Evolutionary conservation across 1,140 invertebrate species (phyloP).

Genomic region (Scaptomyza graminum): DNA sequence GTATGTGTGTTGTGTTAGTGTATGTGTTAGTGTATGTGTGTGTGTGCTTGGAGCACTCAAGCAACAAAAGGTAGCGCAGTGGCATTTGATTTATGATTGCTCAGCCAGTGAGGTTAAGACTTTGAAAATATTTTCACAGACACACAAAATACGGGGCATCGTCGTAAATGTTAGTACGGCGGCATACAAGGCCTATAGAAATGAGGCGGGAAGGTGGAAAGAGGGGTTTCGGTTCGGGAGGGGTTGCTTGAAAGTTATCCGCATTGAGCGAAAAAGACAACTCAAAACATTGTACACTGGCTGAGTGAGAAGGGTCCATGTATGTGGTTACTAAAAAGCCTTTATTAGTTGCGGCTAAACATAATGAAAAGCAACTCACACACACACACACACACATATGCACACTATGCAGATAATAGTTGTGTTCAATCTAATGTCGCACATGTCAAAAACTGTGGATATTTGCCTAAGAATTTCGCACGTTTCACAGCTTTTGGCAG

Average conservation of each 20-base stretch:
- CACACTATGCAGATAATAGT: constrained; percentile 43
- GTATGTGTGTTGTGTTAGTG: constrained; percentile 21
- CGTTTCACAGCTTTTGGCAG: constrained; percentile 39
- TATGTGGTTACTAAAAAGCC: constrained; percentile 54
- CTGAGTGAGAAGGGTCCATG: constrained; percentile 7
- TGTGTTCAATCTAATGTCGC: constrained; percentile 75
- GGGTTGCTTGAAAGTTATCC: neutral
- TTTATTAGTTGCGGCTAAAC: constrained; percentile 70
- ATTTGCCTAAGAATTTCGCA: constrained; percentile 68
- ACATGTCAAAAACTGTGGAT: constrained; percentile 76
- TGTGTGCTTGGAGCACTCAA: constrained; percentile 60
- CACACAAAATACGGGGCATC: constrained; percentile 60
- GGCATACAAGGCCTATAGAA: constrained; percentile 13
- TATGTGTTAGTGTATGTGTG: constrained; percentile 1
- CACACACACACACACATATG: constrained; percentile 12
- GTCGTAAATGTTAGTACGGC: neutral
- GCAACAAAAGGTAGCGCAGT: constrained; percentile 77
- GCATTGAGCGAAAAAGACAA: constrained; percentile 10
- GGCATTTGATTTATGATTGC: constrained; percentile 80
- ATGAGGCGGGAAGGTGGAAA: too few species aligned
- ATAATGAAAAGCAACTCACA: constrained; percentile 53
- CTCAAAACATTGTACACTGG: constrained; percentile 8
- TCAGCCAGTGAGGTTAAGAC: constrained; percentile 79
- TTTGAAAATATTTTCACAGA: constrained; percentile 80
- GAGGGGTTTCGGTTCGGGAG: neutral